Percentiles rank a stretch among this genome's conserved stretches.
These are phyloP conservation scores for Argynnis bischoffii DNA, from an alignment of 2,888 invertebrate genomes.

Conservation along the genomic window DNA sequence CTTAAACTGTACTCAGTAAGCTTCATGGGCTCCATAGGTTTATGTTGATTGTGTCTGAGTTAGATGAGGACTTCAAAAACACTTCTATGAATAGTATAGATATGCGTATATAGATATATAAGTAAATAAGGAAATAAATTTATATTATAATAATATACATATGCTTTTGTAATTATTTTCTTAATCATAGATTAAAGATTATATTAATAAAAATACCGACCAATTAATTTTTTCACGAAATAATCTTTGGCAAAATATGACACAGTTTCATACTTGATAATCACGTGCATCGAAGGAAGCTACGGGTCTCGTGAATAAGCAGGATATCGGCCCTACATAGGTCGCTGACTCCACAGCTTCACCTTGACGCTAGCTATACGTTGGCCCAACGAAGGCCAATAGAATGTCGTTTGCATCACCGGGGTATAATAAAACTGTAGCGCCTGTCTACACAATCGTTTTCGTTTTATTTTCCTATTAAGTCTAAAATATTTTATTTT, in stretches of 20 bases:
- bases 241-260: constrained; percentile 2
- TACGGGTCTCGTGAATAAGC: constrained; percentile 35
- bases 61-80: too few species aligned
- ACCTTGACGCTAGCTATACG: constrained; percentile 48
- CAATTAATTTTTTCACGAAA: not conserved
- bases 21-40: too few species aligned
- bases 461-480: constrained; percentile 7
- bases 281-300: constrained; percentile 40
- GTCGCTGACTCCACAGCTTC: constrained; percentile 45
- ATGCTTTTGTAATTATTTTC: too few species aligned
- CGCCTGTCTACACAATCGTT: constrained; percentile 7
- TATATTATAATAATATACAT: too few species aligned
- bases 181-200: too few species aligned
- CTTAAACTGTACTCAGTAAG: too few species aligned
- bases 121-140: too few species aligned
- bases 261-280: constrained; percentile 24
- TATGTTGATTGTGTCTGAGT: too few species aligned
- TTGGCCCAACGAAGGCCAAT: constrained; percentile 23
- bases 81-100: too few species aligned
- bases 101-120: too few species aligned
- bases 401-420: constrained; percentile 2
- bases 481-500: not conserved
- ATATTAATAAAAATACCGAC: not conserved
- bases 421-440: constrained; percentile 15
- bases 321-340: constrained; percentile 50